phyloP scores from a whole-genome alignment of 53 echinoderm and acorn worm genomes.

The Glandiceps talaboti region DNA sequence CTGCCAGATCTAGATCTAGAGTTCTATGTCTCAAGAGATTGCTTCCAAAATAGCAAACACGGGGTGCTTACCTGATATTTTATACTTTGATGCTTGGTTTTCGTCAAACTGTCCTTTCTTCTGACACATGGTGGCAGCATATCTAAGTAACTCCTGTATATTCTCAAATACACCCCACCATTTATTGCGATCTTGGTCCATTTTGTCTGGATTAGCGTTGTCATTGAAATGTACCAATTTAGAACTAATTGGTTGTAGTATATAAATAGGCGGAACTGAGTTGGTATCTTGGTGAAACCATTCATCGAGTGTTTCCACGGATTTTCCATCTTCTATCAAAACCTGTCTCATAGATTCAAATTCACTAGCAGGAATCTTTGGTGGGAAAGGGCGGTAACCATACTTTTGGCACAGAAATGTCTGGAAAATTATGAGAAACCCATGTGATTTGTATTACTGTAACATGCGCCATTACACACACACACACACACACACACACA shows the following conservation, averaged over 20 bases:
- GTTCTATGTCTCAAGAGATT: background rate
- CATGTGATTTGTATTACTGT: background rate
- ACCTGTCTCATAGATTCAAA: slow-evolving; percentile 14
- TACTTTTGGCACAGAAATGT: too few species aligned
- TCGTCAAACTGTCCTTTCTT: background rate
- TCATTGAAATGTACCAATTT: slow-evolving; percentile 18
- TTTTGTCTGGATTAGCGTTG: slow-evolving; percentile 19
- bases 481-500: too few species aligned
- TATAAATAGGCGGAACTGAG: slow-evolving; percentile 16
- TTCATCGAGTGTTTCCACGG: slow-evolving; percentile 15
- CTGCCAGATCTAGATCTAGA: too few species aligned
- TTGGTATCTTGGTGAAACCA: slow-evolving; percentile 32
- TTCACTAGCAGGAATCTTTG: slow-evolving; percentile 12
- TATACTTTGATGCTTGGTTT: slow-evolving; percentile 20
- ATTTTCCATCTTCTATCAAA: slow-evolving; percentile 4
- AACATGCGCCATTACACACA: too few species aligned
- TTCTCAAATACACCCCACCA: slow-evolving; percentile 32
- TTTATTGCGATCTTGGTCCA: slow-evolving; percentile 11
- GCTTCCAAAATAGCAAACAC: too few species aligned
- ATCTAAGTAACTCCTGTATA: slow-evolving; percentile 20
- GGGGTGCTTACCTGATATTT: slow-evolving; percentile 21
- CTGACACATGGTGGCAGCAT: slow-evolving; percentile 12
- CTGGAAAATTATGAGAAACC: slow-evolving; percentile 27
- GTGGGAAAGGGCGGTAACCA: slow-evolving; percentile 35
- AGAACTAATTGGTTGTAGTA: slow-evolving; percentile 33